Evolutionary conservation across 2,888 invertebrate species (phyloP).

Genomic region (Drosophila affinis): DNA sequence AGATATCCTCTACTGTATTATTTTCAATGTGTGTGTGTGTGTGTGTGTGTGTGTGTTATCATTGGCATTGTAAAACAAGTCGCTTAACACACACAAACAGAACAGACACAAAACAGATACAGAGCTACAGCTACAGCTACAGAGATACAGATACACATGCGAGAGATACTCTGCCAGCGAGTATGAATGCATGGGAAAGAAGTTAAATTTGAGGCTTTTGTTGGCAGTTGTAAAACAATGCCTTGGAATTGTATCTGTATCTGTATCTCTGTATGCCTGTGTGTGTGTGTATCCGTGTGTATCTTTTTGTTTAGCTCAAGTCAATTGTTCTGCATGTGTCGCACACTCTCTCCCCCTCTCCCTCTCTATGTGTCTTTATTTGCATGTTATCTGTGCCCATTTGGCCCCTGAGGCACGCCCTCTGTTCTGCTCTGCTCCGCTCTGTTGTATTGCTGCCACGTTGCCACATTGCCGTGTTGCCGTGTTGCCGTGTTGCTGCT

Average conservation of each 20-base stretch:
- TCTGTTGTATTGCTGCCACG: conserved; percentile 5
- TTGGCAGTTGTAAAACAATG: conserved; percentile 73
- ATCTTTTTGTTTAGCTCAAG: conserved; percentile 70
- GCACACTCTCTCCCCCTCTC: not conserved
- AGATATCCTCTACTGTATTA: too few relatives aligned
- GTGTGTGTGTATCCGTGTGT: conserved; percentile 50
- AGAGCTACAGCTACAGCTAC: not conserved
- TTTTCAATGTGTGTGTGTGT: conserved; percentile 6
- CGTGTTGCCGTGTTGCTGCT: conserved; percentile 22
- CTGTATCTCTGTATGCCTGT: conserved; percentile 31
- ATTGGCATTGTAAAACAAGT: conserved; percentile 77
- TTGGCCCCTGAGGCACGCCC: conserved; percentile 61
- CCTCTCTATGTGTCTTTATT: conserved; percentile 12
- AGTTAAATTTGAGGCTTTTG: conserved; percentile 75
- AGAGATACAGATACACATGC: not conserved
- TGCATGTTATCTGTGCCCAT: conserved; percentile 41
- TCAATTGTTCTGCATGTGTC: conserved; percentile 72
- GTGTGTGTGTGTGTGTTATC: conserved; percentile 57
- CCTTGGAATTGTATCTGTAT: conserved; percentile 57
- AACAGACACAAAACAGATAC: conserved; percentile 2
- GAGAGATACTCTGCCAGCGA: not conserved
- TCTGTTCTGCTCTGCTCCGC: conserved; percentile 6
- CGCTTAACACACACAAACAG: conserved; percentile 63
- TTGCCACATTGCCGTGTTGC: conserved; percentile 35
- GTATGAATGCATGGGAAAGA: conserved; percentile 37